Evolutionary conservation across 2,797 vertebrate genomes (phyloP).

Genomic region (Pygocentrus nattereri): DNA sequence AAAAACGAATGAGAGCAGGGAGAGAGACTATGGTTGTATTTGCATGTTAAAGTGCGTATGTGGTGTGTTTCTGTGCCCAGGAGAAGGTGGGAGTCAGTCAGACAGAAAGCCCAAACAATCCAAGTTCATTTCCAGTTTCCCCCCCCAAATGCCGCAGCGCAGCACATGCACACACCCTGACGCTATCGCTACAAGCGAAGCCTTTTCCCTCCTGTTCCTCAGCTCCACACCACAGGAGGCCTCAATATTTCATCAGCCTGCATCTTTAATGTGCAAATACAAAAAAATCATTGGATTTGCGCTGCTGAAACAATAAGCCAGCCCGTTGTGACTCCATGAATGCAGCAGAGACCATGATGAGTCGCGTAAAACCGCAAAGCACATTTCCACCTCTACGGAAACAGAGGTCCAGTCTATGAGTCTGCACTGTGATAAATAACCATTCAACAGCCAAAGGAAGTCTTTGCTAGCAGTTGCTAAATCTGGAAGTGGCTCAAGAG

Average conservation of each 20-base stretch:
- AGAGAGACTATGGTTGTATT: neutral
- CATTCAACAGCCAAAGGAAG: neutral
- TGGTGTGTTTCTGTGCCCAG: neutral
- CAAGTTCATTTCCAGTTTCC: constrained; percentile 28
- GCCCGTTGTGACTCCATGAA: neutral
- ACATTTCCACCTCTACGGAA: neutral
- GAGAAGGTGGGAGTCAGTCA: neutral
- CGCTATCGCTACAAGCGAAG: neutral
- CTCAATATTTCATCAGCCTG: constrained; percentile 80
- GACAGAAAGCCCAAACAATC: constrained; percentile 15
- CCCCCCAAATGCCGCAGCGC: neutral
- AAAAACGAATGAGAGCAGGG: neutral
- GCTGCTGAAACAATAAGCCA: constrained; percentile 33
- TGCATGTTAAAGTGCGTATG: neutral
- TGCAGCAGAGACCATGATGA: neutral
- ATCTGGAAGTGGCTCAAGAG: constrained; percentile 12
- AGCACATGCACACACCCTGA: neutral
- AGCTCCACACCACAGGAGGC: constrained; percentile 67
- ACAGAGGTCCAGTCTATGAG: neutral
- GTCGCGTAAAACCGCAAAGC: neutral
- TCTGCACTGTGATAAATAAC: neutral
- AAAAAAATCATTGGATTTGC: constrained; percentile 63
- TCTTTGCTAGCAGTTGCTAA: neutral
- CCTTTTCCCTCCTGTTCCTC: constrained; percentile 20
- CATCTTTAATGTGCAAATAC: constrained; percentile 77